Evolutionary conservation across 2,888 invertebrate genomes (phyloP).

Genomic region (Stictocephala bisonia): DNA sequence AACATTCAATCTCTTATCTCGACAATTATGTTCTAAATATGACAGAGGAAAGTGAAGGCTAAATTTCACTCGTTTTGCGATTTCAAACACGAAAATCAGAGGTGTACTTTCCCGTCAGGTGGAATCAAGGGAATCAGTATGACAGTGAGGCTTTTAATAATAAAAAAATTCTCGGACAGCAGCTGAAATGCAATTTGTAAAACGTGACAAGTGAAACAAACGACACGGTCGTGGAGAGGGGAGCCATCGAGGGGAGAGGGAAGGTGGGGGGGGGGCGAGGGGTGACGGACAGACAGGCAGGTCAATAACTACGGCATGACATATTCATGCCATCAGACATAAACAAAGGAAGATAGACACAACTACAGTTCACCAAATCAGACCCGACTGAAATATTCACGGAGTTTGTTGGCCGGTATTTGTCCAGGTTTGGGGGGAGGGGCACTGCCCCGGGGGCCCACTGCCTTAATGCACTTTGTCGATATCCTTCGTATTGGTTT

Average conservation of each 20-base stretch:
- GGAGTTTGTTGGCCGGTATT: constrained; percentile 25
- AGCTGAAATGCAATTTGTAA: constrained; percentile 30
- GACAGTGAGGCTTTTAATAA: constrained; percentile 17
- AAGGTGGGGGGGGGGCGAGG: not conserved
- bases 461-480: constrained; percentile 36
- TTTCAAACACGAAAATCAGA: not conserved
- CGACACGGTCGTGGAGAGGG: constrained; percentile 22
- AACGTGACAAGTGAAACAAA: constrained; percentile 37
- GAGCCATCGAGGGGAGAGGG: no score
- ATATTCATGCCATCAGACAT: constrained; percentile 24
- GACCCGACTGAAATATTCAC: constrained; percentile 24
- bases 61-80: no score
- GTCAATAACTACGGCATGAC: constrained; percentile 28
- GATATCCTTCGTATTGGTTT: constrained; percentile 33
- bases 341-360: not conserved
- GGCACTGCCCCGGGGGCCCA: constrained; percentile 18
- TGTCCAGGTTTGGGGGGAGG: constrained; percentile 33
- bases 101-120: no score
- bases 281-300: no score
- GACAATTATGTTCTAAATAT: no score
- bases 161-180: constrained; percentile 29
- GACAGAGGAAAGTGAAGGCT: no score
- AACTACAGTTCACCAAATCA: constrained; percentile 5
- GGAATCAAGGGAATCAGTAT: constrained; percentile 5
- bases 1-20: no score